Evolutionary conservation across 2,888 invertebrate species (phyloP), one percentile per base, ranked within the genome.

Genomic region (Magallana nippona): DNA sequence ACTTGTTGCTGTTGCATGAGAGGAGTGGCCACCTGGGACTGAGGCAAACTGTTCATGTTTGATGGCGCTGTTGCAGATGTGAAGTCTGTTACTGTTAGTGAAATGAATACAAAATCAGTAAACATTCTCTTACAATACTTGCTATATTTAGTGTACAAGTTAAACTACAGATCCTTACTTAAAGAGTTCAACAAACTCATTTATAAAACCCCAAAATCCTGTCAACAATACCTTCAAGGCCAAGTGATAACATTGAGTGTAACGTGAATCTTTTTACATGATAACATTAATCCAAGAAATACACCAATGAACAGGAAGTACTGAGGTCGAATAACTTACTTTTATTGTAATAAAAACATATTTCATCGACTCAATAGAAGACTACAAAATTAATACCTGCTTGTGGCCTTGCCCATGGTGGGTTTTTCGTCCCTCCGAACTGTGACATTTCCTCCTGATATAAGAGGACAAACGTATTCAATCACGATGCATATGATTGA

Each of bases 361-460:
- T 44, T 5, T 44, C 44, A 3, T 44, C 3, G 8, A 44, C 44
- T 44, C 27, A 27, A 27, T 1, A 8, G 44, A 44, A 8, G 44
- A 44, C 44, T 44, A 44, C 13, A 82, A 57, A 44, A 32, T 32
- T 58, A 10, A 44, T 58, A 84, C 82, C 82, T 22, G 83, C 86
- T 77, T 63, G 71, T 1, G 71, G 90, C 85, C 93, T 88, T 60
- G 93, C 97, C 97, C 97, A 97, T 86, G 97, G 97, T 82, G 97
- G 96, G 94, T 97, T 97, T 94, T 97, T 97, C 17, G 91, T 92
- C 22, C 88, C 89, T 27, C 90, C 89, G 89, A 90, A 92, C 87
- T 92, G 92, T 22, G 92, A 90, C 89, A 89, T 89, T 32, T 5
- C n/a, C 81, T 78, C 77, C 79, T 55, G 62, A 79, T 22, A 15